These are phyloP conservation scores for Oncorhynchus gorbuscha DNA, from an alignment of 2,113 vertebrate genomes.

Conservation along the genomic window DNA sequence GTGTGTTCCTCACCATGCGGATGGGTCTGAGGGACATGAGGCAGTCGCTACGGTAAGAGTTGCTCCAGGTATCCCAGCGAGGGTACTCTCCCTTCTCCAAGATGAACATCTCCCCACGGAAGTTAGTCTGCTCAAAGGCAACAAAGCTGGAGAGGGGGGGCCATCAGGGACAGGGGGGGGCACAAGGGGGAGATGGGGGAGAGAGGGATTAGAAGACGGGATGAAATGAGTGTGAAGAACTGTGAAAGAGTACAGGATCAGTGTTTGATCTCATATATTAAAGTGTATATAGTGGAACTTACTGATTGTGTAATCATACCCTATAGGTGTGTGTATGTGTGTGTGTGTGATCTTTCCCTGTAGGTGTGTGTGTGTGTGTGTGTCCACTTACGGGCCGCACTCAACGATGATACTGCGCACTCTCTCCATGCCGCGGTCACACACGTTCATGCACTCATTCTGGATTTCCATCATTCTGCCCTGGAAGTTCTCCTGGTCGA, in stretches of 20 bases:
- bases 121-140: slow-evolving; percentile 90
- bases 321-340: background rate
- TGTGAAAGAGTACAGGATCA: background rate
- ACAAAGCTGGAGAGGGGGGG: slow-evolving; percentile 81
- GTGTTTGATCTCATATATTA: background rate
- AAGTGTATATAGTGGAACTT: background rate
- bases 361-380: background rate
- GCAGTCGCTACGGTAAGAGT: slow-evolving; percentile 92
- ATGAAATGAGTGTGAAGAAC: background rate
- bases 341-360: background rate
- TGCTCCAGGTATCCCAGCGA: slow-evolving; percentile 96
- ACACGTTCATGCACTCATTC: slow-evolving; percentile 87
- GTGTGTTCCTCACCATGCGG: slow-evolving; percentile 79
- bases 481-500: slow-evolving; percentile 97
- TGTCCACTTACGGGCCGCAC: slow-evolving; percentile 89
- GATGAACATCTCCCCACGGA: slow-evolving; percentile 96
- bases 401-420: slow-evolving; percentile 89
- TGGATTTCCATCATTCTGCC: slow-evolving; percentile 87
- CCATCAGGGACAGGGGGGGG: slow-evolving; percentile 29
- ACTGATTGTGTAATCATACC: background rate
- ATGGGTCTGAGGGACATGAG: slow-evolving; percentile 92
- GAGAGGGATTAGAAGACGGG: slow-evolving; percentile 31
- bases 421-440: slow-evolving; percentile 83
- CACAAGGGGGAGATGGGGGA: slow-evolving; percentile 19
- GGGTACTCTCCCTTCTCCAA: slow-evolving; percentile 96